A percentile compares a stretch with the other conserved stretches of the same genome.
These are phyloP conservation scores for Sinocyclocheilus anshuiensis DNA, from an alignment of 2,113 vertebrate species.

Conservation along the genomic window DNA sequence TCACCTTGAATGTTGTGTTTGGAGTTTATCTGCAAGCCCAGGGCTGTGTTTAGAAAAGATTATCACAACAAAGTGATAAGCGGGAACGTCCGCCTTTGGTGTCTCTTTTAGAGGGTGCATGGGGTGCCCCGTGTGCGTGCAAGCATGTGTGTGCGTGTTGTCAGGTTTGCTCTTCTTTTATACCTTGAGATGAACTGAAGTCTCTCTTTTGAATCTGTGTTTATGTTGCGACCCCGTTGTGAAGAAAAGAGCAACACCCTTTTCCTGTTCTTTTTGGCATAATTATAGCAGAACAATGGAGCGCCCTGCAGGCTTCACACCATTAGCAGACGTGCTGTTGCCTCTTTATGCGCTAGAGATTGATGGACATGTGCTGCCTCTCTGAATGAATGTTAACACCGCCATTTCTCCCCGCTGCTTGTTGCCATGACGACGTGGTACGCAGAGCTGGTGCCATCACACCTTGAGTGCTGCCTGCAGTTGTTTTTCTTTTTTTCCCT, in stretches of 20 bases:
- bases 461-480: slow-evolving; percentile 80
- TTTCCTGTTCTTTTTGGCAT: slow-evolving; percentile 74
- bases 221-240: slow-evolving; percentile 19
- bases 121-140: slow-evolving; percentile 21
- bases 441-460: slow-evolving; percentile 81
- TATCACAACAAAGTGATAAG: slow-evolving; percentile 62
- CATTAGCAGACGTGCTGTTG: slow-evolving; percentile 73
- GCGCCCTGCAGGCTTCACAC: slow-evolving; percentile 69
- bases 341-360: slow-evolving; percentile 84
- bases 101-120: slow-evolving; percentile 38
- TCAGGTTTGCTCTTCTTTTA: slow-evolving; percentile 33
- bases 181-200: slow-evolving; percentile 36
- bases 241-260: slow-evolving; percentile 58
- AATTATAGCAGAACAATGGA: slow-evolving; percentile 81
- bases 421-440: slow-evolving; percentile 86
- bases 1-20: slow-evolving; percentile 38
- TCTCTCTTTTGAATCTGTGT: background rate
- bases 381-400: slow-evolving; percentile 78
- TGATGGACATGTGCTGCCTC: slow-evolving; percentile 82
- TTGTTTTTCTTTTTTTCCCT: slow-evolving; percentile 63
- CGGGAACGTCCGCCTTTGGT: slow-evolving; percentile 46
- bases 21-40: slow-evolving; percentile 60
- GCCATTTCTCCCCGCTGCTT: slow-evolving; percentile 78
- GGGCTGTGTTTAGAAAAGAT: slow-evolving; percentile 63
- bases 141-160: slow-evolving; percentile 28